Conservation (phyloP, 2,113 vertebrate genomes). For the Sciurus niger region DNA sequence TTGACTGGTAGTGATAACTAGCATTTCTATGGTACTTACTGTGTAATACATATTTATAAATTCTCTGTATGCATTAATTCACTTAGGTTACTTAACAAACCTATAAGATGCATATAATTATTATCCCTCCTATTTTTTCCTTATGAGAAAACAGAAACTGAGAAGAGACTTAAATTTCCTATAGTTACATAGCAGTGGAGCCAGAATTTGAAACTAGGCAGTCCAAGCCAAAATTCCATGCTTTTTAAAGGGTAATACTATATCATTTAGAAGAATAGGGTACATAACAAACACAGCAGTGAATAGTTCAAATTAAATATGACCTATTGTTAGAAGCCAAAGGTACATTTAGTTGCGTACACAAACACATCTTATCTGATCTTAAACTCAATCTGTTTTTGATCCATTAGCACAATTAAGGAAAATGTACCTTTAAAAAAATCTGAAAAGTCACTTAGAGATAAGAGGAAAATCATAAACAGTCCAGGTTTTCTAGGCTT, state of each 20-base stretch:
- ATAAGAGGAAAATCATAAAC: too few relatives aligned
- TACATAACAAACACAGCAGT: background rate
- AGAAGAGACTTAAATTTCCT: background rate
- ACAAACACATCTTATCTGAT: background rate
- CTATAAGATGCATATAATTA: background rate
- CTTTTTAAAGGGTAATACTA: background rate
- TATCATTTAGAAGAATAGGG: background rate
- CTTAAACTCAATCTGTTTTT: background rate
- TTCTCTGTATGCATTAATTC: background rate
- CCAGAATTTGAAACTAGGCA: background rate
- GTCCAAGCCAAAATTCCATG: too few relatives aligned
- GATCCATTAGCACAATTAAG: background rate
- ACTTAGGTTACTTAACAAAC: background rate
- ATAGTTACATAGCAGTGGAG: background rate
- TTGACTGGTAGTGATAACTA: background rate
- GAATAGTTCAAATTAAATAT: background rate
- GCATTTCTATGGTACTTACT: background rate
- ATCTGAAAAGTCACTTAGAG: background rate
- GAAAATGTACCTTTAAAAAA: background rate
- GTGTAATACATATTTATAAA: background rate
- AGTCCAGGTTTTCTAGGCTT: background rate
- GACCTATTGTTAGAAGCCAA: background rate
- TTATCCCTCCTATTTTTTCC: too few relatives aligned
- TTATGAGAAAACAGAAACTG: background rate
- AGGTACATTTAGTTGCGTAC: background rate